phyloP scores from a whole-genome alignment of 2,113 vertebrate genomes.

The Pteropus alecto region DNA sequence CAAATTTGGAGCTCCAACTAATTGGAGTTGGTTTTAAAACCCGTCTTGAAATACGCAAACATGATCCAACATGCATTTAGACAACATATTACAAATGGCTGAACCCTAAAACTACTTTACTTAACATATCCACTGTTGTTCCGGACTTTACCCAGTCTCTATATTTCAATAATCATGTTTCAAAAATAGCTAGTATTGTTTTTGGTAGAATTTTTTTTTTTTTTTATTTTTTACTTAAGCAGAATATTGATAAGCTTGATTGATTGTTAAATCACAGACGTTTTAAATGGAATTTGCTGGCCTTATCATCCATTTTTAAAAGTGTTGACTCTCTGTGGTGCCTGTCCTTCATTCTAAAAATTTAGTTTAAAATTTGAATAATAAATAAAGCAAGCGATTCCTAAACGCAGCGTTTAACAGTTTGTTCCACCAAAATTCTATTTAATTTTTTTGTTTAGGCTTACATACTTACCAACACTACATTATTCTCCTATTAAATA shows the following conservation, averaged over 20 bases:
- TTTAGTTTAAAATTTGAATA: slow-evolving; percentile 37
- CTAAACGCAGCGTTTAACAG: not conserved
- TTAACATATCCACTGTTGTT: not conserved
- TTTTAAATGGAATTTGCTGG: not conserved
- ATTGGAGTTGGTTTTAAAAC: slow-evolving; percentile 18
- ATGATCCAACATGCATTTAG: not conserved
- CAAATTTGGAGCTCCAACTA: not conserved
- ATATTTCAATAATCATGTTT: not conserved
- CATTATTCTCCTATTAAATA: not conserved
- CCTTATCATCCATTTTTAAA: not conserved
- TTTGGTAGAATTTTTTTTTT: not conserved
- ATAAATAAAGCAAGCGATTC: not conserved
- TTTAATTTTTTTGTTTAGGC: not conserved
- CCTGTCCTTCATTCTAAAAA: not conserved
- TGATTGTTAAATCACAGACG: not conserved
- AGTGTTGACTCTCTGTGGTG: not conserved
- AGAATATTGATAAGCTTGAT: not conserved
- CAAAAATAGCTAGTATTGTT: not conserved
- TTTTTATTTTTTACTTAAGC: not conserved
- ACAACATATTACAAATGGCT: not conserved
- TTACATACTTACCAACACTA: not conserved
- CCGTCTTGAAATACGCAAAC: not conserved
- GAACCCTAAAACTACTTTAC: not conserved
- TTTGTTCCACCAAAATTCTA: not conserved
- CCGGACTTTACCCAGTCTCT: not conserved